A percentile compares a stretch with the other conserved stretches of the same genome.
Evolutionary conservation across 1,140 invertebrate genomes (phyloP).

Genomic region (Drosophila pachea): DNA sequence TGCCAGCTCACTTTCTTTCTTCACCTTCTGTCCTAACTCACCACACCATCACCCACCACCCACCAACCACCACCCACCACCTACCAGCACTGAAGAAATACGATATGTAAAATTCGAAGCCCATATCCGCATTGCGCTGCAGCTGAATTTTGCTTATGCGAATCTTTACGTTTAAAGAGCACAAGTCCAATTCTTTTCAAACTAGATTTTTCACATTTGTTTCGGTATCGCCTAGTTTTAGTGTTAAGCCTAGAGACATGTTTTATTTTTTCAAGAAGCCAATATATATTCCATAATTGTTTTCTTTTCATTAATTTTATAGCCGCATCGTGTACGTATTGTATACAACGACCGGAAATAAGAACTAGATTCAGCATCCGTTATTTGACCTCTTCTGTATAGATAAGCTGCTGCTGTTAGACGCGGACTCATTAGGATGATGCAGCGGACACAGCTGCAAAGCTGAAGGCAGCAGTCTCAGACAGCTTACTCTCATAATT

Average conservation of each 20-base stretch:
- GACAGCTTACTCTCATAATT: slow-evolving; percentile 69
- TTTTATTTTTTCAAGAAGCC: slow-evolving; percentile 6
- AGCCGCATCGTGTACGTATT: no score
- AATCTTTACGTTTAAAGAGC: slow-evolving; percentile 49
- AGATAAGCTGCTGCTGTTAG: background rate
- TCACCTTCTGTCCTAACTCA: slow-evolving; percentile 11
- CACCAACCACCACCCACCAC: background rate
- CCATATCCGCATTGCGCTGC: background rate
- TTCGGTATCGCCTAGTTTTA: slow-evolving; percentile 1
- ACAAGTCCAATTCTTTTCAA: slow-evolving; percentile 23
- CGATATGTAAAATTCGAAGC: slow-evolving; percentile 5
- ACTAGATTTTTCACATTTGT: slow-evolving; percentile 8
- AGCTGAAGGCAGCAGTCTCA: slow-evolving; percentile 31
- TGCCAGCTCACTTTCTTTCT: slow-evolving; percentile 5
- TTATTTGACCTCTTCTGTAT: background rate
- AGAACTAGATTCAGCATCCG: no score
- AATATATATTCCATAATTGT: slow-evolving; percentile 28
- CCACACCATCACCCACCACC: background rate
- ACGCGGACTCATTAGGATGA: slow-evolving; percentile 4
- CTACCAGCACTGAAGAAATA: slow-evolving; percentile 30
- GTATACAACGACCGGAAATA: no score
- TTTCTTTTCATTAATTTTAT: background rate
- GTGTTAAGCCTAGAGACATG: slow-evolving; percentile 5
- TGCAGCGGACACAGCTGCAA: slow-evolving; percentile 9
- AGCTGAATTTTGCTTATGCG: slow-evolving; percentile 46